phyloP scores from a whole-genome alignment of 2,797 vertebrate species.

The Picus viridis region DNA sequence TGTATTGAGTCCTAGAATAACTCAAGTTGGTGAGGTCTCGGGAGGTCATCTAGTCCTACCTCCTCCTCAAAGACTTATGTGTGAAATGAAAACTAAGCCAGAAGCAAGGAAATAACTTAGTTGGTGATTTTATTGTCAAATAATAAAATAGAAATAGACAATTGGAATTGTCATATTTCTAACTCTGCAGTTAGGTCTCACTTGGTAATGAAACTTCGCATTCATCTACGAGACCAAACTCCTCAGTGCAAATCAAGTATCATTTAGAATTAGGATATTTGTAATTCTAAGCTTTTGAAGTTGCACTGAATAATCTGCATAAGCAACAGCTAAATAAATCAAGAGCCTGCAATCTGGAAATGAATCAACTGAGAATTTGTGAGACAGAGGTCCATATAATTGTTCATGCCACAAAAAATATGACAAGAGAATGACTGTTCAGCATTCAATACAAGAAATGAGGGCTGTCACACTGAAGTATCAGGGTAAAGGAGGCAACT shows the following conservation, averaged over 20 bases:
- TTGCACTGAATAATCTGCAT: not conserved
- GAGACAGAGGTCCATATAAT: not conserved
- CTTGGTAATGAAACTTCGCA: not conserved
- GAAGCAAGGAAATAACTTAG: not conserved
- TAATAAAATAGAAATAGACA: not conserved
- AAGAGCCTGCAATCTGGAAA: not conserved
- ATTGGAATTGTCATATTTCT: not conserved
- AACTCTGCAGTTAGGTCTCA: not conserved
- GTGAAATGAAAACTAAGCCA: not conserved
- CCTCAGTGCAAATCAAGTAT: not conserved
- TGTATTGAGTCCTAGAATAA: not conserved
- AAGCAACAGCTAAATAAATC: constrained; percentile 21
- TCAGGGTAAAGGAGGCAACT: not conserved
- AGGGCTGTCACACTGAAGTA: not conserved
- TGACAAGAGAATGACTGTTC: not conserved
- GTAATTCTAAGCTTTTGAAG: not conserved
- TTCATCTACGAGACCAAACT: not conserved
- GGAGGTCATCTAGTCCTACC: not conserved
- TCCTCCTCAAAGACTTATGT: not conserved
- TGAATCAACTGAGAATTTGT: not conserved
- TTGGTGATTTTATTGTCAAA: not conserved
- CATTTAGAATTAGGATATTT: not conserved
- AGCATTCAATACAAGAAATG: not conserved
- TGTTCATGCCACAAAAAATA: not conserved
- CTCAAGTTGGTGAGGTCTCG: not conserved